These are phyloP conservation scores for Mastomys coucha DNA, from an alignment of 2,113 vertebrate genomes.

Conservation along the genomic window DNA sequence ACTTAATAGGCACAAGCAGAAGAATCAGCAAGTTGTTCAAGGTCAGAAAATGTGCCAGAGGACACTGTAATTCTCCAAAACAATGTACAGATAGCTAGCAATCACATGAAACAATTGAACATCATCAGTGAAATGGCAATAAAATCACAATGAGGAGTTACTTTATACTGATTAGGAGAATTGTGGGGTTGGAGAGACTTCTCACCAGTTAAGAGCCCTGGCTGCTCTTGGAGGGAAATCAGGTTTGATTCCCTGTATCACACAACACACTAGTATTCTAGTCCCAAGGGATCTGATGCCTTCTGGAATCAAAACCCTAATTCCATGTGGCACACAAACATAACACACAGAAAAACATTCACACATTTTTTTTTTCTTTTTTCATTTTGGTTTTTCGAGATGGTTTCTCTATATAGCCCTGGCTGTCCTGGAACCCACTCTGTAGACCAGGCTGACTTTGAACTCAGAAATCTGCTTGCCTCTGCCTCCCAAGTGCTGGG, in stretches of 20 bases:
- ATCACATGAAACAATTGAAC: neutral
- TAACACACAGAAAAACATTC: neutral
- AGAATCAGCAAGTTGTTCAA: neutral
- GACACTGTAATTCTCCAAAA: neutral
- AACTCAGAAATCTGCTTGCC: too few relatives aligned
- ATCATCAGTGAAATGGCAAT: neutral
- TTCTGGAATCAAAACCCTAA: neutral
- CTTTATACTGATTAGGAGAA: neutral
- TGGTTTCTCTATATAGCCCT: too few relatives aligned
- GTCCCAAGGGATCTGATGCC: neutral
- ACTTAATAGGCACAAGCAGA: neutral
- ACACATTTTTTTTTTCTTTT: neutral
- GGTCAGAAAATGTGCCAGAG: neutral
- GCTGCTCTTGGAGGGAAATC: neutral
- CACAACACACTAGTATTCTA: neutral
- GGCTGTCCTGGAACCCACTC: too few relatives aligned
- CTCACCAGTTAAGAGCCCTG: neutral
- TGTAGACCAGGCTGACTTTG: too few relatives aligned
- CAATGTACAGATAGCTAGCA: neutral
- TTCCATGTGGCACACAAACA: neutral
- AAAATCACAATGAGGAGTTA: neutral
- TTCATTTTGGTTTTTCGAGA: too few relatives aligned
- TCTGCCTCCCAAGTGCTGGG: too few relatives aligned
- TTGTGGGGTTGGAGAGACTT: neutral
- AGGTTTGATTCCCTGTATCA: neutral